Evolutionary conservation across 2,797 vertebrate species (phyloP), one percentile per base, ranked within the genome.

Genomic region (Pagetopsis macropterus): DNA sequence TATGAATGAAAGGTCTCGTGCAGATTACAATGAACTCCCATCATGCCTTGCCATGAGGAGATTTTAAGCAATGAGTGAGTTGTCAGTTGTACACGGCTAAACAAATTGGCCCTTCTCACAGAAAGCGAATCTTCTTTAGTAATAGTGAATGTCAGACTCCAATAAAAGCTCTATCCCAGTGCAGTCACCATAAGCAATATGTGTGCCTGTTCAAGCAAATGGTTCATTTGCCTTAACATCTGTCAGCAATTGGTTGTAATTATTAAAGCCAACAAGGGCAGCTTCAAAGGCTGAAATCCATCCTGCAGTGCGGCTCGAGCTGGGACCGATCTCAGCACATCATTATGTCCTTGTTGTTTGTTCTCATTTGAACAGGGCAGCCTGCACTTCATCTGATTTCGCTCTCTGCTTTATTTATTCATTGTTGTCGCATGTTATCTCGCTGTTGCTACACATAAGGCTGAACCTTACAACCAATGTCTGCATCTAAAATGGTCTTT

Each of bases 221-320:
- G 64, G 50, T 78, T 84, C 45, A 74, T 90, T 90, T 87, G 66
- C 86, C 75, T 78, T 84, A 78, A 84, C 89, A 90, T 91, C 89
- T 91, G 88, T 91, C 84, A 79, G 87, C 82, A 82, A 90, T 92
- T 89, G 89, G 80, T 76, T 78, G 64, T 81, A 86, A 90, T 90
- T 87, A 84, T 88, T 88, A 83, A 78, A 85, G 70, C 77, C 76
- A 82, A 85, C 84, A 63, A 67, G 79, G 65, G 79, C 61, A 58
- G 75, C 76, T 86, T 90, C 69, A 88, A 85, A 91, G 79, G 73
- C 58, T 40, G 56, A 73, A 81, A 80, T 78, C 72, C 50, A 63
- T 82, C 84, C 64, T 60, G 74, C 76, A 45, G 43, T 64, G 83
- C 84, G 3, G 62, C 76, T 70, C 57, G 51, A 19, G 46, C 75